These are phyloP conservation scores for Aradophagus sp. DNA, from an alignment of 1,140 invertebrate genomes.

Conservation along the genomic window DNA sequence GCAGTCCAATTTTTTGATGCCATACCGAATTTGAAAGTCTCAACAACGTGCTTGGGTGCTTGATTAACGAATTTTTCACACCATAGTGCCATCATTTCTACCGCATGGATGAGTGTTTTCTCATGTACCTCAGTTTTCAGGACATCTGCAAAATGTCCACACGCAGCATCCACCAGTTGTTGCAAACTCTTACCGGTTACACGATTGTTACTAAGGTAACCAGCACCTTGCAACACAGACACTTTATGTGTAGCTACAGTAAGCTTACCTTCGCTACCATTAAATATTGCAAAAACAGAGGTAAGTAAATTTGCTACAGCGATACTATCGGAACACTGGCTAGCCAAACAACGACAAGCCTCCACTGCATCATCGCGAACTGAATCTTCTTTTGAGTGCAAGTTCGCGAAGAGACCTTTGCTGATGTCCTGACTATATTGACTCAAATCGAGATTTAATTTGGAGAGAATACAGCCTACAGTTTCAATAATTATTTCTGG, in stretches of 20 bases:
- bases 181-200: slow-evolving; percentile 78
- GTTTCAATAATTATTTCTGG: slow-evolving; percentile 92
- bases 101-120: slow-evolving; percentile 87
- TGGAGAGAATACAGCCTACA: slow-evolving; percentile 83
- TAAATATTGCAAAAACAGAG: slow-evolving; percentile 87
- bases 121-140: slow-evolving; percentile 94
- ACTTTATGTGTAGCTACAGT: slow-evolving; percentile 91
- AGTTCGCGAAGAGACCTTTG: slow-evolving; percentile 85
- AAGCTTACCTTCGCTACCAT: slow-evolving; percentile 94
- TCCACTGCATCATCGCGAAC: slow-evolving; percentile 82
- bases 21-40: slow-evolving; percentile 88
- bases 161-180: slow-evolving; percentile 78
- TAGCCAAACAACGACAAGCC: slow-evolving; percentile 81
- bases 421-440: slow-evolving; percentile 86
- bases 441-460: slow-evolving; percentile 86
- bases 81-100: slow-evolving; percentile 89
- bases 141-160: slow-evolving; percentile 84
- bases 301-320: slow-evolving; percentile 82
- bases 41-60: slow-evolving; percentile 82
- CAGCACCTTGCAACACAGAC: slow-evolving; percentile 89
- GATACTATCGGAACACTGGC: slow-evolving; percentile 82
- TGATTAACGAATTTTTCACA: slow-evolving; percentile 80
- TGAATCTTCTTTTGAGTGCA: slow-evolving; percentile 88
- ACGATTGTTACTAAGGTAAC: slow-evolving; percentile 84
- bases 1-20: slow-evolving; percentile 86